Base-by-base conservation (phyloP, 2,797 vertebrate species). In the Neopelma chrysocephalum region DNA sequence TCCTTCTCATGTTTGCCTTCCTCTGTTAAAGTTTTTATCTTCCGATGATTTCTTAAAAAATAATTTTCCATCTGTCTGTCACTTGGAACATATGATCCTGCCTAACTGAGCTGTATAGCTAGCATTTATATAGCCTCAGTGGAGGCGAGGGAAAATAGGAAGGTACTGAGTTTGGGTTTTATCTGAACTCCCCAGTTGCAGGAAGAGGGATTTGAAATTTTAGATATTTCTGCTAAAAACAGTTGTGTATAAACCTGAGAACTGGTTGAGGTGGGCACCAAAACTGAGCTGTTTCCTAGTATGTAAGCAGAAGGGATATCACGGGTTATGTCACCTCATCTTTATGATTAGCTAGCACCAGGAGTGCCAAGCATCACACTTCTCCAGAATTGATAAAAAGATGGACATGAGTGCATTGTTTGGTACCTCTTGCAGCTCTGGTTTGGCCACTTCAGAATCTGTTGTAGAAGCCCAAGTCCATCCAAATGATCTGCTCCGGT, bases 1-100 rank as follows among this genome's bases (percentile, higher is more conserved):
- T 91, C 53, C 42, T 88, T 86, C 40, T 65, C 19, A 22, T 60
- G 77, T 95, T 91, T 95, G 80, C 88, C 27, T 91, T 88, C 43
- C 62, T 79, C 66, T 83, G 65, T 54, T 90, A 90, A 94, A 94
- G 80, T 90, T 95, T 86, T 89, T 89, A 66, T 95, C 83, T 93
- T 87, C 54, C 9, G 0, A 66, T 87, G 73, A 66, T 90, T 96
- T 92, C 80, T 92, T 95, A 62, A 95, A 91, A 95, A 97, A 93
- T 95, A 93, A 92, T 89, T 90, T 95, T 95, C 95, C 85, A 91
- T 93, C 93, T 93, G 90, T 92, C 96, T 93, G 73, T 95, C 90
- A 89, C 94, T 95, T 94, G 83, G 83, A 96, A 92, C 88, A 90
- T 92, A 95, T 51, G 90, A 95, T 93, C 75, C 83, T 92, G 40